Base-by-base conservation (phyloP, 2,113 vertebrate genomes). In the Acrocephalus arundinaceus region DNA sequence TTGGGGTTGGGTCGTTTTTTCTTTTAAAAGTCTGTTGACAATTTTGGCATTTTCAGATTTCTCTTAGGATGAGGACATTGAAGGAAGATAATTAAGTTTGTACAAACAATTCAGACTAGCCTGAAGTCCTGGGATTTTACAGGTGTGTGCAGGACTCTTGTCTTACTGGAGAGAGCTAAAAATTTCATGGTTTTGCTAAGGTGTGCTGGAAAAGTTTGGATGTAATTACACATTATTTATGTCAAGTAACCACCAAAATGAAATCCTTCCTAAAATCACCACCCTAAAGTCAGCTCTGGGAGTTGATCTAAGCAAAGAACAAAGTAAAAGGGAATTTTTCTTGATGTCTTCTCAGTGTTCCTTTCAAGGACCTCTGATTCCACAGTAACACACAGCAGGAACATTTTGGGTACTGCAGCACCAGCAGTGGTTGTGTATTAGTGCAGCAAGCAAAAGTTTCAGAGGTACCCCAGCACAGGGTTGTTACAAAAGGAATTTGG, bases 91-190 rank as follows among this genome's bases (percentile, higher is more conserved):
- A 82, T 49, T 33, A 72, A 71, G 20, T 57, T 90, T 61, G 39
- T 21, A 15, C 8, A 25, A 54, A 51, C 2, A 48, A 23, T n/a
- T 74, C 22, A 28, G 48, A 31, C 33, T 4, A 63, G 33, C 37
- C 18, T 78, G 1, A 43, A 31, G 8, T 30, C 9, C 23, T 80
- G 31, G 16, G 48, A 8, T 55, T 72, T 86, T 65, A 28, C 15
- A 65, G 13, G 2, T 13, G 14, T 4, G 2, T 61, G 15, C 2
- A 0, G 4, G 3, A 14, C 8, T 21, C 9, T 23, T 66, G 10
- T 48, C 49, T 48, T n/a, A 18, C 22, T 37, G 25, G 15, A 13
- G 19, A 58, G 17, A 54, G 57, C 17, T 7, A 21, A 57, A 48
- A 14, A 74, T 45, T 15, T 21, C 46, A 27, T 30, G 23, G 7